Evolutionary conservation across 2,797 vertebrate species (phyloP), one percentile per base, ranked within the genome.

Genomic region (Platalea minor): DNA sequence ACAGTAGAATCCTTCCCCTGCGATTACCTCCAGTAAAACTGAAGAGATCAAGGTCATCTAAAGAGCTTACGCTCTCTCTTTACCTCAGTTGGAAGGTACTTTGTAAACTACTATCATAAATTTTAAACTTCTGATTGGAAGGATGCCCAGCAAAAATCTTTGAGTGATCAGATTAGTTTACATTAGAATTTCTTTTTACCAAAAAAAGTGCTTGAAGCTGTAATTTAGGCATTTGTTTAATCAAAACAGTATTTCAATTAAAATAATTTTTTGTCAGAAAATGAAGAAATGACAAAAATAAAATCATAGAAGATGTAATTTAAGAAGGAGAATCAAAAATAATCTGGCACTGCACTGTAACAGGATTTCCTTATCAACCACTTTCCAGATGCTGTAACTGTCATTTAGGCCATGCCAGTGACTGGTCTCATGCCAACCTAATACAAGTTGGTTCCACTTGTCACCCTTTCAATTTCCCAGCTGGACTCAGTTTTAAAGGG

Each of bases 311-410:
- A 97, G 76, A 96, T 96, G 73, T 92, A 97, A 96, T 97, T 97
- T 96, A 95, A 97, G 95, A 69, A 79, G 79, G 39, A 53, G 67
- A 74, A 74, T 64, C n/a, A 63, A 85, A 91, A 94, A 70, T 29
- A 28, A 96, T 95, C 84, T 88, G 92, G 94, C 74, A 79, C 54
- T 48, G 61, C 94, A 72, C 75, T 94, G 81, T 98, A 97, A 97
- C 95, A 97, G 96, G 97, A 98, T 98, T 98, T 98, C 97, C 98
- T 98, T 98, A 98, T 98, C 98, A 96, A 95, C 13, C 81, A 51
- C 87, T 94, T 97, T 81, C 96, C 98, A 98, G 98, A 97, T 98
- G 97, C 95, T 91, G 95, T 84, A 93, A 91, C 95, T 98, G 97
- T 97, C 98, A 97, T 94, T 96, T 95, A 97, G 97, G 94, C 97